A percentile compares a stretch with the other conserved stretches of the same genome.
phyloP scores from a whole-genome alignment of 2,888 invertebrate species.

The Heteromyza rotundicornis region DNA sequence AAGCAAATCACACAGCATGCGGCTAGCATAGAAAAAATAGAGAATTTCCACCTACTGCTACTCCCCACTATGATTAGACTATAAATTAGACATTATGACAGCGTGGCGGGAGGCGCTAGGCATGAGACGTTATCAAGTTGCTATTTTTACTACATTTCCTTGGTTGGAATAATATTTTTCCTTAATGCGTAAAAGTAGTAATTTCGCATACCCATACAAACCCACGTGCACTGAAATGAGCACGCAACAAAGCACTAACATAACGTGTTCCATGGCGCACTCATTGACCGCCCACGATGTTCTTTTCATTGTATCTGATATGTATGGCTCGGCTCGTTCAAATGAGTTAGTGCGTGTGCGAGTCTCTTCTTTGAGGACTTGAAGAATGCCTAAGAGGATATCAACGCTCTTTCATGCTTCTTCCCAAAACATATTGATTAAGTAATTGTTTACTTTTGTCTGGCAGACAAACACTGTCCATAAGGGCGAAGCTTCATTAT shows the following conservation, averaged over 20 bases:
- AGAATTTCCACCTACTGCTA: background rate
- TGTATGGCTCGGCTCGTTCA: background rate
- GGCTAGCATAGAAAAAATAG: background rate
- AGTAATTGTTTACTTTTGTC: background rate
- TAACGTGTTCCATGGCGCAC: no score
- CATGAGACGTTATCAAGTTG: no score
- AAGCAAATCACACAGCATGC: background rate
- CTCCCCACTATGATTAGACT: conserved; percentile 14
- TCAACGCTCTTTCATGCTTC: no score
- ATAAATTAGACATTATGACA: conserved; percentile 14
- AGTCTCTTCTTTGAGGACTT: no score
- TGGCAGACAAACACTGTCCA: background rate
- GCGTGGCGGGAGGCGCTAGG: no score
- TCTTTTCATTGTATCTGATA: background rate
- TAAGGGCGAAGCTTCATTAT: background rate
- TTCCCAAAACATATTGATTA: conserved; percentile 2
- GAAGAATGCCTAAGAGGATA: no score
- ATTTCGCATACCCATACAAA: background rate
- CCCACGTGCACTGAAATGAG: background rate
- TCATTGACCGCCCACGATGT: background rate
- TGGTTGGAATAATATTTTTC: no score
- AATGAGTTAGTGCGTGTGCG: no score
- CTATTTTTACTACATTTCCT: no score
- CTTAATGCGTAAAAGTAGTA: conserved; percentile 3
- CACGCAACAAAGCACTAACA: background rate